A percentile compares a stretch with the other conserved stretches of the same genome.
Conservation (phyloP, 2,888 invertebrate genomes). For the Drosophila maculinotata region DNA sequence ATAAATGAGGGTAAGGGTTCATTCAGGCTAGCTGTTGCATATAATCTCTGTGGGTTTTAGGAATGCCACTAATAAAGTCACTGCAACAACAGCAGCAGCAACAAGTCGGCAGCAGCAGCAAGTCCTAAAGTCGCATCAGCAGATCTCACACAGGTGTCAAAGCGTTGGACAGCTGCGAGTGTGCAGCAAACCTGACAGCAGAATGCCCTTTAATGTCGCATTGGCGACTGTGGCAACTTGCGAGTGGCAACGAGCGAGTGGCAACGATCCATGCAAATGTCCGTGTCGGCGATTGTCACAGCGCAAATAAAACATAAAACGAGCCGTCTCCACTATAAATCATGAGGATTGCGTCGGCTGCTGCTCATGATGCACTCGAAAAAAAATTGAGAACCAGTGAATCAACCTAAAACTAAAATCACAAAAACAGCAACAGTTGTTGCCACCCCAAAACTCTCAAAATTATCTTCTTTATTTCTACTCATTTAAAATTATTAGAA, state of each 20-base stretch:
- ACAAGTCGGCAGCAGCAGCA: constrained; percentile 1
- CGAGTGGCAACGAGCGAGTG: constrained; percentile 32
- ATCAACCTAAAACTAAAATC: not conserved
- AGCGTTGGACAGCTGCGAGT: constrained; percentile 64
- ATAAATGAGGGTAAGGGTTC: not conserved
- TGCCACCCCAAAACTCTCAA: too few species aligned
- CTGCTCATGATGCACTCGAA: not conserved
- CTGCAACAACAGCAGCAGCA: constrained; percentile 10
- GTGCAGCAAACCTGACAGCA: constrained; percentile 78
- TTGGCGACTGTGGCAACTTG: constrained; percentile 24
- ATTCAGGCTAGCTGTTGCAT: not conserved
- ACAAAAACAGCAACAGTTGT: too few species aligned
- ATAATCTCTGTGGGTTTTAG: constrained; percentile 11
- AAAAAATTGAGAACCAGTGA: too few species aligned
- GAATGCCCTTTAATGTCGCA: constrained; percentile 84
- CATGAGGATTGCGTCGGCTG: constrained; percentile 55
- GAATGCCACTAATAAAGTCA: constrained; percentile 46
- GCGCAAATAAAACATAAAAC: constrained; percentile 78
- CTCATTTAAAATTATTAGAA: not conserved
- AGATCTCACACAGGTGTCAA: constrained; percentile 78
- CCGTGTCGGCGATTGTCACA: constrained; percentile 69
- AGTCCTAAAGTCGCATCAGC: constrained; percentile 41
- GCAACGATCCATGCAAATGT: constrained; percentile 56
- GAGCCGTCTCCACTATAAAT: constrained; percentile 72
- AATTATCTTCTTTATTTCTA: not conserved